Evolutionary conservation across 2,113 vertebrate species (phyloP), one percentile per base, ranked within the genome.

Genomic region (Rhombomys opimus): DNA sequence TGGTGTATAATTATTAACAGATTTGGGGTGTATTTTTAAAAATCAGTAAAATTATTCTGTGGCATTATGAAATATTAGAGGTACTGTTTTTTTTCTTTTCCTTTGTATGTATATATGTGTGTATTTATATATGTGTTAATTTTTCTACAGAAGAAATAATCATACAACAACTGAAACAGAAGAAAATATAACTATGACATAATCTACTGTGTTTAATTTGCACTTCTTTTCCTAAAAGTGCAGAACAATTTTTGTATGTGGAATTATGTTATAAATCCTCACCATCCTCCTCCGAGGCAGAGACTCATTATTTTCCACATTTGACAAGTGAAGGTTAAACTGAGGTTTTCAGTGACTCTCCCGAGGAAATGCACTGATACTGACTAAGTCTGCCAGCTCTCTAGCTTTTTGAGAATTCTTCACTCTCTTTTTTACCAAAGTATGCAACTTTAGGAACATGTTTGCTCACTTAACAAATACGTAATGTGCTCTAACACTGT

Each of bases 251-350:
- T 95, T 94, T 95, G n/a, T 7, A 90, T 61, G n/a, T 3, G 87
- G 4, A 77, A 25, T 96, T 88, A 86, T 86, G 46, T 90, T 92
- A 95, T 87, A 95, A 97, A 97, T 95, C 41, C n/a, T 95, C 22
- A 87, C 32, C 91, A 90, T 52, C 89, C 67, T 89, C 52, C 81
- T 96, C 54, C 50, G 76, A 97, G 94, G 93, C 81, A 95, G 52
- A 35, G 32, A 38, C 52, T 97, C 95, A 96, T 95, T 97, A 95
- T 93, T 97, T 97, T 97, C 89, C 88, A 97, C 95, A 93, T 92
- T 97, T 95, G 80, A 95, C 85, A 96, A 92, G 57, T 67, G n/a
- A 87, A 96, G 86, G 77, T 97, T 96, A 95, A 95, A 95, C 80
- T 90, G 91, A 93, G 91, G 41, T 93, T 92, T 97, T 90, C 89